phyloP scores from a whole-genome alignment of 37 sponge, comb jelly and placozoan genomes.

The Oopsacas minuta region DNA sequence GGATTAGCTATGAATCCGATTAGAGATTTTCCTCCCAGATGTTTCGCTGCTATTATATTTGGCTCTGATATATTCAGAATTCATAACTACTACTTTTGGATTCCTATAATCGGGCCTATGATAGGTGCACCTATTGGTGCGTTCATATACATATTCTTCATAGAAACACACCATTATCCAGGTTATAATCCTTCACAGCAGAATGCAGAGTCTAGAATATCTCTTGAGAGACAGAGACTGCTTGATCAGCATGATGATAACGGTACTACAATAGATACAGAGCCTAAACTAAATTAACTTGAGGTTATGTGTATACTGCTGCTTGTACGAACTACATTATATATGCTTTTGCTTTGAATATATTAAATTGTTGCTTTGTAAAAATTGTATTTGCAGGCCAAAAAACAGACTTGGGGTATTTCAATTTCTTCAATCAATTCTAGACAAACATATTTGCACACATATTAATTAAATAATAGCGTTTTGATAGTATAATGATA shows the following conservation, averaged over 20 bases:
- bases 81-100: conserved; percentile 34
- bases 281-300: not conserved
- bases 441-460: no score
- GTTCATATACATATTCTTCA: conserved; percentile 36
- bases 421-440: no score
- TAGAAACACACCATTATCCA: conserved; percentile 51
- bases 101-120: conserved; percentile 58
- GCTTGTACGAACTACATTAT: no score
- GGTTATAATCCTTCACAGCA: not conserved
- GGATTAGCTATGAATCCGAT: conserved; percentile 81
- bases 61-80: conserved; percentile 38
- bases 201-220: not conserved
- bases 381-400: no score
- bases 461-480: no score
- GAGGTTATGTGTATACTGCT: no score
- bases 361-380: no score
- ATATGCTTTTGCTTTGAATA: no score
- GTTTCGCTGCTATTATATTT: conserved; percentile 52
- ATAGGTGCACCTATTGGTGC: conserved; percentile 49
- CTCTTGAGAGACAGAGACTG: not conserved
- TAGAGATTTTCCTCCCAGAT: conserved; percentile 63
- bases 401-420: no score
- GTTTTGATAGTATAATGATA: no score
- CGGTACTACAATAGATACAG: not conserved
- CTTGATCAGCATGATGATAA: not conserved